Conservation (phyloP, 1,140 invertebrate species). For the Drosophila baimaii region DNA sequence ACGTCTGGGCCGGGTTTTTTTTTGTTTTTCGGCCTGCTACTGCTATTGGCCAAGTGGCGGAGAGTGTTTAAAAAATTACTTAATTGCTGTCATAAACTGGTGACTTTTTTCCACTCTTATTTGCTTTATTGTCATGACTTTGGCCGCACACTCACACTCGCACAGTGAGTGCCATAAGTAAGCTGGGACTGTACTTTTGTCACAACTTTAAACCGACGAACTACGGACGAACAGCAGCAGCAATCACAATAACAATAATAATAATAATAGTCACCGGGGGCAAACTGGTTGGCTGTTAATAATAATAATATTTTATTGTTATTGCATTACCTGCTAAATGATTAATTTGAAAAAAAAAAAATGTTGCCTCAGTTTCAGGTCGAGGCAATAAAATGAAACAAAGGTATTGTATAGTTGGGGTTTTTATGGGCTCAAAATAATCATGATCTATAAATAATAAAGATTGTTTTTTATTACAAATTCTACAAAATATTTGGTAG, state of each 20-base stretch:
- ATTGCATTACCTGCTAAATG: constrained; percentile 79
- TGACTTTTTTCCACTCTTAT: constrained; percentile 56
- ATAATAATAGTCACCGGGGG: constrained; percentile 52
- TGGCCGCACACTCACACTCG: constrained; percentile 18
- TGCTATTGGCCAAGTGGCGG: constrained; percentile 61
- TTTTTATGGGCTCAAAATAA: not conserved
- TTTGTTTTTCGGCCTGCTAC: not conserved
- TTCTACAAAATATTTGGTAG: not conserved
- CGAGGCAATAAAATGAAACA: not conserved
- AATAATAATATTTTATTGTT: constrained; percentile 79
- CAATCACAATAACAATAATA: constrained; percentile 55
- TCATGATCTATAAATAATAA: not conserved
- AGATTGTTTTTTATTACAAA: not conserved
- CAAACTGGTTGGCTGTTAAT: constrained; percentile 66
- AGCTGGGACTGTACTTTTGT: constrained; percentile 43
- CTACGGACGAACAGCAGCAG: too few species aligned
- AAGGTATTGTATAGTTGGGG: constrained; percentile 7
- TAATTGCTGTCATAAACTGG: constrained; percentile 81
- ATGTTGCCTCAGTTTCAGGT: constrained; percentile 53
- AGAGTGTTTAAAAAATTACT: constrained; percentile 82
- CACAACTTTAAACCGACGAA: constrained; percentile 8
- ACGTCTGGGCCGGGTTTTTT: not conserved
- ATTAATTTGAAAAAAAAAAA: constrained; percentile 56
- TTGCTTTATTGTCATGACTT: constrained; percentile 54
- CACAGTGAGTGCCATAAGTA: constrained; percentile 44